Conservation (phyloP, 1,140 invertebrate genomes). For the Caenorhabditis brenneri region DNA sequence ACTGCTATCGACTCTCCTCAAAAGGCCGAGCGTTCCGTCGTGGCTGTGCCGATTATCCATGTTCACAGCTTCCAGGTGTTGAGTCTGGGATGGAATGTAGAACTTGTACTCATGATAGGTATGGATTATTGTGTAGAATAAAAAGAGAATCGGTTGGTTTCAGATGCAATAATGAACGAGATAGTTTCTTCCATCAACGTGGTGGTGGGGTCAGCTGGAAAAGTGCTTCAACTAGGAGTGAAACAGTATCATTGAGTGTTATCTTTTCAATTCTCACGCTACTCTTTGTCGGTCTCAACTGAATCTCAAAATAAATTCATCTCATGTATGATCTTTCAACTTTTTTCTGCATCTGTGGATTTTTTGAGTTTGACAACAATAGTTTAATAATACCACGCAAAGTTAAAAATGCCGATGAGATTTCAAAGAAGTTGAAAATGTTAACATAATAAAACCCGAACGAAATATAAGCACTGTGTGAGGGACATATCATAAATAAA, state of each 20-base stretch:
- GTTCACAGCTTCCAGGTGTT: background rate
- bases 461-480: background rate
- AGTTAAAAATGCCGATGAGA: background rate
- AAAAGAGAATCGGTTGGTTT: background rate
- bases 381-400: background rate
- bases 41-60: slow-evolving; percentile 10
- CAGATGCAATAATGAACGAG: slow-evolving; percentile 30
- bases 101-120: slow-evolving; percentile 23
- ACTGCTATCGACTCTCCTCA: background rate
- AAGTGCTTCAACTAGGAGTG: background rate
- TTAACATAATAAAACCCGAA: background rate
- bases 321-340: too few species aligned
- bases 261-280: too few species aligned
- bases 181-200: slow-evolving; percentile 26
- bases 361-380: background rate
- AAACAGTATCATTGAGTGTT: too few species aligned
- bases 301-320: too few species aligned
- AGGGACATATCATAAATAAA: background rate
- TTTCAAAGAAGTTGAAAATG: background rate
- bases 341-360: too few species aligned
- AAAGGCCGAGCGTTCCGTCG: background rate
- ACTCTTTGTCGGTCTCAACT: too few species aligned
- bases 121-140: too few species aligned
- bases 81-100: background rate
- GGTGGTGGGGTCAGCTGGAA: slow-evolving; percentile 9